Percentiles rank a stretch among this genome's conserved stretches.
Conservation (phyloP, 1,140 invertebrate species). For the Neodiprion pinetum region DNA sequence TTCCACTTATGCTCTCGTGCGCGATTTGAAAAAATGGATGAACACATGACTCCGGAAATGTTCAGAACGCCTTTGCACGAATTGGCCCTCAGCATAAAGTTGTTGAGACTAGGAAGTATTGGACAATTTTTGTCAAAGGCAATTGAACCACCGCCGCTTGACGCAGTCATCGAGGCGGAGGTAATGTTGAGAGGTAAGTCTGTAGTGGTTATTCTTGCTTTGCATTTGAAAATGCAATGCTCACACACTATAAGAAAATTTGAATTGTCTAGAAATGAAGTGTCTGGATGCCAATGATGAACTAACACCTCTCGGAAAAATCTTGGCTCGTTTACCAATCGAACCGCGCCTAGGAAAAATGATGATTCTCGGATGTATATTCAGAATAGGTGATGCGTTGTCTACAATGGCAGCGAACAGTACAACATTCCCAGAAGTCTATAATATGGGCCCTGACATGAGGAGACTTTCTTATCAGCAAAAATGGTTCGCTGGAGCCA, state of each 20-base stretch:
- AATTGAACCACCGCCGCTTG: conserved; percentile 91
- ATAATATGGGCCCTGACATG: conserved; percentile 69
- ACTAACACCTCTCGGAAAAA: conserved; percentile 87
- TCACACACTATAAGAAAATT: conserved; percentile 5
- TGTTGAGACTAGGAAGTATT: conserved; percentile 88
- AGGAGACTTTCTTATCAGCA: conserved; percentile 78
- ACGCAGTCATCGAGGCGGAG: conserved; percentile 93
- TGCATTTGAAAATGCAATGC: conserved; percentile 12
- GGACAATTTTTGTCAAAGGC: conserved; percentile 93
- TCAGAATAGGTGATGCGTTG: conserved; percentile 86
- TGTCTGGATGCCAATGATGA: conserved; percentile 86
- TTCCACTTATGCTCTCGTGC: conserved; percentile 87
- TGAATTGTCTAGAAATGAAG: conserved; percentile 75
- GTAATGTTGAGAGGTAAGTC: conserved; percentile 65
- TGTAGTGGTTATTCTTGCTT: conserved; percentile 18
- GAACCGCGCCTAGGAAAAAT: conserved; percentile 94
- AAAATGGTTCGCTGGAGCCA: conserved; percentile 80
- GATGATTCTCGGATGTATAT: conserved; percentile 89
- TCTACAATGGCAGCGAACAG: conserved; percentile 94
- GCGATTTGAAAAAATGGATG: conserved; percentile 79
- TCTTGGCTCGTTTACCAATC: conserved; percentile 90
- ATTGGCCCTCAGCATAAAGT: conserved; percentile 82
- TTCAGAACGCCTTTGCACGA: conserved; percentile 95
- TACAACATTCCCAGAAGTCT: conserved; percentile 91
- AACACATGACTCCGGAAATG: conserved; percentile 95